Percentiles rank a stretch among this genome's conserved stretches.
These are phyloP conservation scores for Caenorhabditis zanzibari DNA, from an alignment of 2,888 invertebrate species.

Conservation along the genomic window DNA sequence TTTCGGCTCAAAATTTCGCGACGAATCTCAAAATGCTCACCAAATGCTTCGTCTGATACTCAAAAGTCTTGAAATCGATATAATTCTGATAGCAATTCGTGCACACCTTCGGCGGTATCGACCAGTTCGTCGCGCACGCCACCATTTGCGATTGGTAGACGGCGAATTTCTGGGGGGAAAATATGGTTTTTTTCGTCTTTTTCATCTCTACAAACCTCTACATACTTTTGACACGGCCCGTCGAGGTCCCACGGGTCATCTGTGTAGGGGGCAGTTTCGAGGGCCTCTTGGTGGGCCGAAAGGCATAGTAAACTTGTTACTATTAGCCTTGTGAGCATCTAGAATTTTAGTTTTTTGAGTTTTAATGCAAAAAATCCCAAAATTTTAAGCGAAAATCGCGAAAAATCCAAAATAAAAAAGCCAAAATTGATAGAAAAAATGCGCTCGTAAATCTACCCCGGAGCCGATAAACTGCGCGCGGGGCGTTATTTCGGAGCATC, in stretches of 20 bases:
- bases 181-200: too few species aligned
- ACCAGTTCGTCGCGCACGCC: conserved; percentile 79
- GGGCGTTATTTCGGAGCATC: conserved; percentile 5
- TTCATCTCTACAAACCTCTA: too few species aligned
- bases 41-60: conserved; percentile 78
- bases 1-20: too few species aligned
- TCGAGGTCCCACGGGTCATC: conserved; percentile 79
- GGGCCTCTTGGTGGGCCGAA: not conserved
- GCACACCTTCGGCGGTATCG: conserved; percentile 82
- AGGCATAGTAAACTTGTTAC: conserved; percentile 8
- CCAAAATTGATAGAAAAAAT: too few species aligned
- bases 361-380: not conserved
- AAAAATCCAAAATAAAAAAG: not conserved
- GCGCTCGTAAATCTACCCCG: conserved; percentile 37
- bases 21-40: too few species aligned
- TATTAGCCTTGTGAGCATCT: conserved; percentile 6
- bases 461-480: conserved; percentile 26
- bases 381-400: not conserved
- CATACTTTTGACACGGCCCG: conserved; percentile 79
- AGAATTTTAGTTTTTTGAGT: too few species aligned
- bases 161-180: conserved; percentile 74
- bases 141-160: conserved; percentile 75
- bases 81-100: conserved; percentile 81
- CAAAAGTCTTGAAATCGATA: conserved; percentile 78
- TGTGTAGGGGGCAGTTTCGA: conserved; percentile 50